Base-by-base conservation (phyloP, 2,113 vertebrate genomes). In the Deroptyus accipitrinus region DNA sequence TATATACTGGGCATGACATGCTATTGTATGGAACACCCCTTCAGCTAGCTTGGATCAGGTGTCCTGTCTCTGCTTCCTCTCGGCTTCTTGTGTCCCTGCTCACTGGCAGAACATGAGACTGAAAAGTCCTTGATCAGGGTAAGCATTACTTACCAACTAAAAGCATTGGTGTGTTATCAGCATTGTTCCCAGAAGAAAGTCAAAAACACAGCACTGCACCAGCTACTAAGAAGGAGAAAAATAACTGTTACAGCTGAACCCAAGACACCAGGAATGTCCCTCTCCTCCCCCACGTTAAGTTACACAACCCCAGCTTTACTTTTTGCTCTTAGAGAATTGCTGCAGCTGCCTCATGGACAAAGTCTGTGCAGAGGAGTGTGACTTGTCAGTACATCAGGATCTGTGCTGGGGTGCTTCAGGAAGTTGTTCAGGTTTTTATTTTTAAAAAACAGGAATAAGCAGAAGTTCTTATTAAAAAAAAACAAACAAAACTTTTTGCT, bases 311-410 rank as follows among this genome's bases (percentile, higher is more conserved):
- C 37, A 92, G 72, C 70, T 92, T 94, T 74, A 72, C 78, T 91
- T 94, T 92, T 93, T 55, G 39, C 76, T 86, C 78, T 37, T 44
- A 14, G 19, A 84, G 64, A 93, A 92, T 18, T 92, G 61, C 88
- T 87, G 80, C 82, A 92, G 91, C 89, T 96, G 85, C 85, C 28
- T 23, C 28, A 59, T 0, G 23, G 85, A 86, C 68, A 90, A 28
- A 52, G 63, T 79, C 81, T 80, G 37, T 62, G 63, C 84, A 88
- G 81, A 89, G 88, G 63, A 89, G 72, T 63, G 33, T 25, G 31
- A 89, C 72, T 91, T 96, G 72, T 80, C 81, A 95, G 85, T 92
- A 92, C 78, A 90, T 86, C 73, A 93, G 88, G 69, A 77, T 82
- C 83, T 41, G 25, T 84, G 68, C 73, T 73, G 64, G 23, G 41